These are phyloP conservation scores for Sphinx pinastri DNA, from an alignment of 2,888 invertebrate genomes.

Conservation along the genomic window DNA sequence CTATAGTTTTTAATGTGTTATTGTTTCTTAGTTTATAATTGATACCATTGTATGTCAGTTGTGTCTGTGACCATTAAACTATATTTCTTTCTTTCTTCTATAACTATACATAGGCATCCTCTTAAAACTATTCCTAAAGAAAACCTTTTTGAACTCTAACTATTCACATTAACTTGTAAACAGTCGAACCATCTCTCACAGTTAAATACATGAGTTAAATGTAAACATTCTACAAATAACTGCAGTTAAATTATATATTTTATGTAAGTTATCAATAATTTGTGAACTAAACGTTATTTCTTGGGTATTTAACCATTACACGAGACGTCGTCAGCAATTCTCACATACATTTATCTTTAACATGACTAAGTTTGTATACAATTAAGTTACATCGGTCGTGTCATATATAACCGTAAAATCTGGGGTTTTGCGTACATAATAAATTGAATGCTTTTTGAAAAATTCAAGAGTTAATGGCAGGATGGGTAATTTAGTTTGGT, in stretches of 20 bases:
- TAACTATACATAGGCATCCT: too few species aligned
- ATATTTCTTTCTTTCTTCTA: too few species aligned
- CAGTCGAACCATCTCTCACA: not conserved
- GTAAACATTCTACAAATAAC: not conserved
- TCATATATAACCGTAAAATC: not conserved
- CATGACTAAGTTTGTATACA: not conserved
- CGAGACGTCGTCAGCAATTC: not conserved
- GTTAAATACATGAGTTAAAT: not conserved
- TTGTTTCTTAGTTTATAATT: too few species aligned
- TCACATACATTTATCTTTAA: not conserved
- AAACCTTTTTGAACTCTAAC: too few species aligned
- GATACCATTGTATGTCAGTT: too few species aligned
- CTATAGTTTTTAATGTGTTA: too few species aligned
- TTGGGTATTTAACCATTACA: not conserved
- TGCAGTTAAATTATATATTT: not conserved
- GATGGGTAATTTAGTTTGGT: too few species aligned
- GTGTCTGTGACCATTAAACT: too few species aligned
- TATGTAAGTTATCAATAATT: conserved; percentile 15
- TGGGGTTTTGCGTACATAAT: not conserved
- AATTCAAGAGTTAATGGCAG: not conserved
- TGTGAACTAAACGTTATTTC: not conserved
- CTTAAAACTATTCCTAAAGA: too few species aligned
- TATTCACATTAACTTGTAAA: too few species aligned
- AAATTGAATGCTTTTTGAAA: not conserved
- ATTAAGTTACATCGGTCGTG: not conserved